These are phyloP conservation scores for Leptopilina boulardi DNA, from an alignment of 1,140 invertebrate species.

Conservation along the genomic window DNA sequence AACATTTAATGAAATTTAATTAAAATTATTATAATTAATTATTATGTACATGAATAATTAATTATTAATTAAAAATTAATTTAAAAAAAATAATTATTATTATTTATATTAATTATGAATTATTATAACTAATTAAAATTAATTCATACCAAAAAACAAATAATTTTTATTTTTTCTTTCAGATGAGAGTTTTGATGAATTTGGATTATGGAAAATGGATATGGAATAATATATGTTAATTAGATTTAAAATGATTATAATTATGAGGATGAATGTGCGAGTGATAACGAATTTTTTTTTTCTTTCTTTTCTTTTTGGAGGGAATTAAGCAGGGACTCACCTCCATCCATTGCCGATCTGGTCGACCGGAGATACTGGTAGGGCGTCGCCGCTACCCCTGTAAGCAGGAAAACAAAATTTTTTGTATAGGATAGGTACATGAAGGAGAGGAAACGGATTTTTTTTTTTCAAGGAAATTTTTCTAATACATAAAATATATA, in stretches of 20 bases:
- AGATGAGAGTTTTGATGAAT: neutral
- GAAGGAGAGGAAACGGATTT: slow-evolving; percentile 57
- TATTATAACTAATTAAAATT: neutral
- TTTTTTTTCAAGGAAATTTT: neutral
- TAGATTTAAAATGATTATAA: slow-evolving; percentile 5
- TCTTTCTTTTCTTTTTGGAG: too few relatives aligned
- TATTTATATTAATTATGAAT: too few relatives aligned
- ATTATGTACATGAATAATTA: too few relatives aligned
- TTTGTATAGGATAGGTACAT: slow-evolving; percentile 65
- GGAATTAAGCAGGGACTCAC: slow-evolving; percentile 72
- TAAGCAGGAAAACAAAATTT: slow-evolving; percentile 72
- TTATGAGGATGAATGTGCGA: slow-evolving; percentile 31
- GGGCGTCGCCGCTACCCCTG: slow-evolving; percentile 75
- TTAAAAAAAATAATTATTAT: too few relatives aligned
- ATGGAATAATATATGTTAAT: neutral
- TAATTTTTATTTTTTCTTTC: neutral
- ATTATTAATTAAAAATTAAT: too few relatives aligned
- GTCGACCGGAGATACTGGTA: slow-evolving; percentile 74
- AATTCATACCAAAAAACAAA: too few relatives aligned
- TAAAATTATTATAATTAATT: neutral
- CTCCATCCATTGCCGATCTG: slow-evolving; percentile 77
- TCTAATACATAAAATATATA: neutral
- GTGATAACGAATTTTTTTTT: slow-evolving; percentile 38
- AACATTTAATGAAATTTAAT: too few relatives aligned
- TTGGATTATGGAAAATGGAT: neutral